Percentiles rank a stretch among this genome's conserved stretches.
Evolutionary conservation across 2,888 invertebrate genomes (phyloP).

Genomic region (Cosmia pyralina): DNA sequence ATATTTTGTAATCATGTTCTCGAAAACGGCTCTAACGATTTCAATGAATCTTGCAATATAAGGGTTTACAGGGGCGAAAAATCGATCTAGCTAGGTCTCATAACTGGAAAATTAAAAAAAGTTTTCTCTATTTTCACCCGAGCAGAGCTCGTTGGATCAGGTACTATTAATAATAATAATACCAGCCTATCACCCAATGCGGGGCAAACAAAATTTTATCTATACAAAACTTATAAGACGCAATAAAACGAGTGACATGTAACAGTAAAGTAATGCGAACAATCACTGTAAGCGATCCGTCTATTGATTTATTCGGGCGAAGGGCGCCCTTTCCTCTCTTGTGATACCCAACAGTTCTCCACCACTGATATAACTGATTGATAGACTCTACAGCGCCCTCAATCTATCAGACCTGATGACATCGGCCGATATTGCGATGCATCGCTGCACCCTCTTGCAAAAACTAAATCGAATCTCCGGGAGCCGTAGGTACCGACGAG

Average conservation of each 20-base stretch:
- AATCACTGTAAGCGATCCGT: conserved; percentile 55
- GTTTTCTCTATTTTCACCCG: too few relatives aligned
- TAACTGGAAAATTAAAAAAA: too few relatives aligned
- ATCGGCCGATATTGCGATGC: conserved; percentile 72
- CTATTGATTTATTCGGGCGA: conserved; percentile 64
- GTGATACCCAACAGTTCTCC: conserved; percentile 56
- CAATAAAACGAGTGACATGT: conserved; percentile 44
- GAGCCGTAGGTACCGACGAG: conserved; percentile 45
- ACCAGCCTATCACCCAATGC: too few relatives aligned
- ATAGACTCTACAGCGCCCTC: conserved; percentile 71
- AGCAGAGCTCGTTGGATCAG: too few relatives aligned
- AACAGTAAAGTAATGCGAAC: conserved; percentile 56
- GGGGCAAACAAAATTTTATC: too few relatives aligned
- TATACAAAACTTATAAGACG: conserved; percentile 22
- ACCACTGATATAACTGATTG: conserved; percentile 68
- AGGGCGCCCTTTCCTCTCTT: conserved; percentile 50
- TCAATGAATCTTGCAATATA: too few relatives aligned
- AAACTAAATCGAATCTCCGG: conserved; percentile 80
- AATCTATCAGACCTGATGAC: conserved; percentile 74
- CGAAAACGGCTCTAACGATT: too few relatives aligned
- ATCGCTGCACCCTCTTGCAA: conserved; percentile 77
- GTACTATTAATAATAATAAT: too few relatives aligned
- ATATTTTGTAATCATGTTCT: too few relatives aligned
- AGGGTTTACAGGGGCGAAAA: too few relatives aligned
- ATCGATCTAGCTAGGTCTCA: too few relatives aligned